These are phyloP conservation scores for Trichogramma evanescens DNA, from an alignment of 2,888 invertebrate genomes.

Conservation along the genomic window DNA sequence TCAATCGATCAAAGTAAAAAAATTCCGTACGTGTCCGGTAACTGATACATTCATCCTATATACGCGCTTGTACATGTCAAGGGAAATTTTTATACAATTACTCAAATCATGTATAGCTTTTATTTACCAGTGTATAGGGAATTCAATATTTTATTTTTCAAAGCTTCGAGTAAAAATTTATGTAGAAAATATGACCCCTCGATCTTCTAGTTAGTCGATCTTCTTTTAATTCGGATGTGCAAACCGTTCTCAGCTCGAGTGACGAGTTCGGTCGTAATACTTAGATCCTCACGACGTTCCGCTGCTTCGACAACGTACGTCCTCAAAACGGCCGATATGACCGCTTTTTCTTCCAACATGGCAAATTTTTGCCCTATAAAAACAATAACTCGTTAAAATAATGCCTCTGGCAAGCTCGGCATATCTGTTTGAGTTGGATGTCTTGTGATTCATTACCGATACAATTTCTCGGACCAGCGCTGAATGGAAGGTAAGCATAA, in stretches of 20 bases:
- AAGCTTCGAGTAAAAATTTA: neutral
- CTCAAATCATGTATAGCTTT: neutral
- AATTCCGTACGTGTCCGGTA: too few species aligned
- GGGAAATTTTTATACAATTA: too few species aligned
- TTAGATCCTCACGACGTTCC: slow-evolving; percentile 54
- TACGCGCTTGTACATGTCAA: too few species aligned
- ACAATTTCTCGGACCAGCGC: slow-evolving; percentile 43
- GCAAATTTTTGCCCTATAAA: slow-evolving; percentile 54
- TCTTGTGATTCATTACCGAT: slow-evolving; percentile 28
- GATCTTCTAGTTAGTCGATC: neutral
- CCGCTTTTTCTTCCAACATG: slow-evolving; percentile 53
- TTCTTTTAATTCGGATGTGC: slow-evolving; percentile 43
- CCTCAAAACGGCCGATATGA: slow-evolving; percentile 54
- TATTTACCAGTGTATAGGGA: too few species aligned
- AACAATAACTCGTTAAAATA: neutral
- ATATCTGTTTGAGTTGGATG: neutral
- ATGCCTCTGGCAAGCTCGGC: neutral
- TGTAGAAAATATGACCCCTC: neutral
- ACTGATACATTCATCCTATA: too few species aligned
- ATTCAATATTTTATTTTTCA: neutral
- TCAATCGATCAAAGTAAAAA: too few species aligned
- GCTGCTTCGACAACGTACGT: slow-evolving; percentile 53
- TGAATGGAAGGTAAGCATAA: slow-evolving; percentile 45
- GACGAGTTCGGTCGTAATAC: slow-evolving; percentile 56
- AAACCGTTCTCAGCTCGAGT: slow-evolving; percentile 56